Evolutionary conservation across 2,113 vertebrate genomes (phyloP), one percentile per base, ranked within the genome.

Genomic region (Puffinus mauretanicus): DNA sequence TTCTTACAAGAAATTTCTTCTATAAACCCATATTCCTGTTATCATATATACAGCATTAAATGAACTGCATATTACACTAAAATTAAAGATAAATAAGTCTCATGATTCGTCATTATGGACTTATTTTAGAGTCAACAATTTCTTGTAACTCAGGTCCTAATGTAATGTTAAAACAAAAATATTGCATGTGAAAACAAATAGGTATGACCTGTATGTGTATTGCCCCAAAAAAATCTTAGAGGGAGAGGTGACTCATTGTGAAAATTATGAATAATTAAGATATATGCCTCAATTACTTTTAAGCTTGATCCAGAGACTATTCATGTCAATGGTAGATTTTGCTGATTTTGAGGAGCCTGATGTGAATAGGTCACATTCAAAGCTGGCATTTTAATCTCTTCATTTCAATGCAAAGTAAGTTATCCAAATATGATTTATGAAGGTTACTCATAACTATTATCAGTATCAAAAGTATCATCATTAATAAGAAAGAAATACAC

Each of bases 1-100:
- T 96, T 84, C 58, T 92, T 82, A 40, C 81, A 95, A 88, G 34
- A 90, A 72, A 27, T n/a, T 94, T 94, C 10, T 80, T 49, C 67
- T 76, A 16, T 77, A 30, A 94, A 81, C 13, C 7, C 21, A 29
- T 66, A 42, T 47, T 52, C 11, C 6, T 79, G 27, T 77, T 71
- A 47, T 91, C 51, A 44, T 61, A 11, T 26, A 65, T 12, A 19
- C 27, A 87, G 18, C 29, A 54, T 81, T 70, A 94, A 44, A 67
- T 29, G 19, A 83, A 71, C 71, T 71, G 29, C 29, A 70, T 27
- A 44, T 27, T 57, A 46, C 12, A 19, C 13, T 62, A 87, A 71
- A 89, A 60, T 88, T 81, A 87, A 49, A 78, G 51, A 85, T 9
- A 52, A 93, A 29, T 49, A 73, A 60, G 15, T 17, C 72, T 82